Conservation (phyloP, 2,888 invertebrate species). For the Euplagia quadripunctaria region DNA sequence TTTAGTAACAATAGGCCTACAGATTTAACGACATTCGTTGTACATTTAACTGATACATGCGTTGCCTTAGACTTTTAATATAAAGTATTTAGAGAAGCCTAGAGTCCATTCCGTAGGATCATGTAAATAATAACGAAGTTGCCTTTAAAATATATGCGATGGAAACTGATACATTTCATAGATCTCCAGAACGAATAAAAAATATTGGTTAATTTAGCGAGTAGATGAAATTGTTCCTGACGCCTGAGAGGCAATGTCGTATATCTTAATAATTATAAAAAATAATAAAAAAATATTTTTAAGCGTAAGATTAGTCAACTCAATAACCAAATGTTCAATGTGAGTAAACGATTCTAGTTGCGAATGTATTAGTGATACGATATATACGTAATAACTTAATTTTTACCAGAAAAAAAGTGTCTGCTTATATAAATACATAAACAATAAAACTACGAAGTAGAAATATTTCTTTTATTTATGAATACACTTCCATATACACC, state of each 20-base stretch:
- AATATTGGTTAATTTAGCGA: slow-evolving; percentile 83
- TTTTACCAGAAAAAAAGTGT: slow-evolving; percentile 85
- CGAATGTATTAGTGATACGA: slow-evolving; percentile 86
- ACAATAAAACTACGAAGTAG: slow-evolving; percentile 87
- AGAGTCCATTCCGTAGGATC: slow-evolving; percentile 43
- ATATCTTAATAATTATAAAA: slow-evolving; percentile 79
- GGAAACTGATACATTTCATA: slow-evolving; percentile 71
- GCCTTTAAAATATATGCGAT: slow-evolving; percentile 79
- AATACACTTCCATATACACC: neutral
- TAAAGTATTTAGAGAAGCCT: slow-evolving; percentile 33
- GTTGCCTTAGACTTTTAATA: slow-evolving; percentile 51
- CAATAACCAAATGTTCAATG: slow-evolving; percentile 87
- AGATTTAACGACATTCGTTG: slow-evolving; percentile 24
- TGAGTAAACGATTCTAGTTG: slow-evolving; percentile 87
- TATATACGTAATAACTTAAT: slow-evolving; percentile 87
- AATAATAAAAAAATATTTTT: slow-evolving; percentile 65
- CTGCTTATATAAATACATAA: slow-evolving; percentile 85
- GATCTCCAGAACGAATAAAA: slow-evolving; percentile 75
- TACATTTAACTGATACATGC: slow-evolving; percentile 30
- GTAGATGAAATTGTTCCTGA: slow-evolving; percentile 87
- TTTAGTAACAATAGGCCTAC: slow-evolving; percentile 38
- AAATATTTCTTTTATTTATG: slow-evolving; percentile 53
- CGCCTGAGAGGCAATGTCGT: slow-evolving; percentile 85
- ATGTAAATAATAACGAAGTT: slow-evolving; percentile 48
- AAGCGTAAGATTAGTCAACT: slow-evolving; percentile 82